A percentile compares a stretch with the other conserved stretches of the same genome.
Evolutionary conservation across 2,888 invertebrate species (phyloP).

Genomic region (Leptinotarsa juncta): DNA sequence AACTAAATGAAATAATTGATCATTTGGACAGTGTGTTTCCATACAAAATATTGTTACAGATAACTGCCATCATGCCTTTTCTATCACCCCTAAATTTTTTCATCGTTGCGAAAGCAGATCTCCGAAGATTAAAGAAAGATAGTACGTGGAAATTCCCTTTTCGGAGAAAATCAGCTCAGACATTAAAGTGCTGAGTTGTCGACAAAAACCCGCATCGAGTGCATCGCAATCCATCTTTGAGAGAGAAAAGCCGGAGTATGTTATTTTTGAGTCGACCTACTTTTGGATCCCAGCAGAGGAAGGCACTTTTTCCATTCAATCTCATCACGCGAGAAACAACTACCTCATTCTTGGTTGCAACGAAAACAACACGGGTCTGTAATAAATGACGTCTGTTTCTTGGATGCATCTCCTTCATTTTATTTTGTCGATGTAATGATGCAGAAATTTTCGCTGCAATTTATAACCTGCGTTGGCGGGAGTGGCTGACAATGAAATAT

Average conservation of each 20-base stretch:
- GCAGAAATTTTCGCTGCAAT: conserved; percentile 37
- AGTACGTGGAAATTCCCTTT: not conserved
- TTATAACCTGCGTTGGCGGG: conserved; percentile 35
- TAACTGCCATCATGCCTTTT: not conserved
- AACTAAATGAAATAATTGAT: no score
- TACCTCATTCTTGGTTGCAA: conserved; percentile 18
- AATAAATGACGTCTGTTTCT: conserved; percentile 36
- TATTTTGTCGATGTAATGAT: conserved; percentile 32
- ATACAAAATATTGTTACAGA: no score
- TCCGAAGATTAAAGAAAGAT: not conserved
- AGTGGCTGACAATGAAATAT: no score
- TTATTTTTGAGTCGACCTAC: conserved; percentile 30
- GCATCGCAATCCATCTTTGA: conserved; percentile 12
- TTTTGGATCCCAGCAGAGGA: conserved; percentile 29
- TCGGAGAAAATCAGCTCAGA: not conserved
- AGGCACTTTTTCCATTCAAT: conserved; percentile 37
- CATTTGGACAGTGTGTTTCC: no score
- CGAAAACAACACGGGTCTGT: conserved; percentile 31
- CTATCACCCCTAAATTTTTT: not conserved
- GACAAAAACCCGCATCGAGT: not conserved
- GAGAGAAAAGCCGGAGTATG: not conserved
- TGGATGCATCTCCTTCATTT: conserved; percentile 38
- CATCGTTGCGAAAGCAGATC: not conserved
- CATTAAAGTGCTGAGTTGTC: conserved; percentile 15
- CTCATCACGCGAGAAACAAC: conserved; percentile 33